These are phyloP conservation scores for Amorpha juglandis DNA, from an alignment of 2,888 invertebrate species.

Conservation along the genomic window DNA sequence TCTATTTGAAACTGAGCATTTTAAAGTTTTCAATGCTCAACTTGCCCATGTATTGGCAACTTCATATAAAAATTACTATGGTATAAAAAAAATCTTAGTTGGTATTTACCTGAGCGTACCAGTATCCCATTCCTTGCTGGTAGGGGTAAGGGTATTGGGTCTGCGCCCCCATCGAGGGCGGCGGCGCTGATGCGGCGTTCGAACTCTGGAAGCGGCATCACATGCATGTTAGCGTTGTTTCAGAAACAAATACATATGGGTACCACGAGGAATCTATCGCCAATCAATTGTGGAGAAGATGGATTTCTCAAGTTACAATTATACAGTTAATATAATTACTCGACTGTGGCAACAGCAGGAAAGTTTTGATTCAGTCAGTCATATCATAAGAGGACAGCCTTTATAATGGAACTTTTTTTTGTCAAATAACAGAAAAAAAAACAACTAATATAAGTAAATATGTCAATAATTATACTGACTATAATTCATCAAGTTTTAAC, in stretches of 20 bases:
- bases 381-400: too few species aligned
- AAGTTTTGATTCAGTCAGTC: too few species aligned
- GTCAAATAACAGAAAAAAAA: too few species aligned
- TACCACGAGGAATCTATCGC: constrained; percentile 21
- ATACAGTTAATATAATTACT: background rate
- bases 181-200: constrained; percentile 69
- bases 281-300: background rate
- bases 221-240: background rate
- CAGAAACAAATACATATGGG: background rate
- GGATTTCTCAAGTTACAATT: background rate
- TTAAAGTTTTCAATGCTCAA: too few species aligned
- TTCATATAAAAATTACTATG: too few species aligned
- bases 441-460: too few species aligned
- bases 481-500: too few species aligned
- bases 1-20: too few species aligned
- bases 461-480: too few species aligned
- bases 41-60: too few species aligned
- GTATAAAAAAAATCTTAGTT: background rate
- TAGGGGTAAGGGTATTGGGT: constrained; percentile 94
- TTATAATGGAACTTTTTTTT: too few species aligned
- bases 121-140: constrained; percentile 95
- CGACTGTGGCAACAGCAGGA: too few species aligned
- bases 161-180: constrained; percentile 84
- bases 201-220: constrained; percentile 61
- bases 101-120: constrained; percentile 91